Percentiles rank a stretch among this genome's conserved stretches.
phyloP scores from a whole-genome alignment of 2,797 vertebrate species.

The Chrysolophus pictus region DNA sequence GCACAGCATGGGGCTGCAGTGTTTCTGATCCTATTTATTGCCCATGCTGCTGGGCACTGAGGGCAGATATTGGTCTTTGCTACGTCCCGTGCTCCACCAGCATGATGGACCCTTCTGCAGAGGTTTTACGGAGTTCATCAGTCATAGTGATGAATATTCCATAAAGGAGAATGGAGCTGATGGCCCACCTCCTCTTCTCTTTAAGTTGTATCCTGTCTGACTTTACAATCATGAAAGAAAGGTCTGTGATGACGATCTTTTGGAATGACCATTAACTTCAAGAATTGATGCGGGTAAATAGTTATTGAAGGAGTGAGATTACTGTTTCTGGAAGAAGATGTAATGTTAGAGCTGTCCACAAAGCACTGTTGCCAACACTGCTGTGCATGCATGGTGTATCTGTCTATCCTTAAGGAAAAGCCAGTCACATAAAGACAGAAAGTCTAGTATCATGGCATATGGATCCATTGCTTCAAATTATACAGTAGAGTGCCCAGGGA shows the following conservation, averaged over 20 bases:
- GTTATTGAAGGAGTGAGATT: not conserved
- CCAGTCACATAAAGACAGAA: not conserved
- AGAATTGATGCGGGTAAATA: not conserved
- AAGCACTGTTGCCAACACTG: not conserved
- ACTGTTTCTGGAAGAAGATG: not conserved
- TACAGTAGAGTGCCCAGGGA: not conserved
- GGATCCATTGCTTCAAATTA: not conserved
- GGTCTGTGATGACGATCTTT: accelerated
- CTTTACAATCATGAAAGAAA: not conserved
- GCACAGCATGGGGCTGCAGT: too few species aligned
- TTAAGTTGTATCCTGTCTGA: not conserved
- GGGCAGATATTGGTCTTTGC: accelerated
- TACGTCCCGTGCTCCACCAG: accelerated
- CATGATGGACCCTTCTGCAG: accelerated
- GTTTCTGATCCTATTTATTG: not conserved
- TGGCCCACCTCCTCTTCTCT: not conserved
- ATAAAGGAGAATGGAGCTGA: accelerated
- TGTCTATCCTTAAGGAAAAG: not conserved
- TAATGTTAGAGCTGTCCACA: not conserved
- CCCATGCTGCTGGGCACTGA: accelerated
- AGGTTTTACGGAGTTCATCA: too few species aligned
- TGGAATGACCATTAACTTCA: not conserved
- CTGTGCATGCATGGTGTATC: not conserved
- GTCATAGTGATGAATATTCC: not conserved
- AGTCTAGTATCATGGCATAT: not conserved